Conservation (phyloP, 2,797 vertebrate genomes). For the Heliangelus exortis region DNA sequence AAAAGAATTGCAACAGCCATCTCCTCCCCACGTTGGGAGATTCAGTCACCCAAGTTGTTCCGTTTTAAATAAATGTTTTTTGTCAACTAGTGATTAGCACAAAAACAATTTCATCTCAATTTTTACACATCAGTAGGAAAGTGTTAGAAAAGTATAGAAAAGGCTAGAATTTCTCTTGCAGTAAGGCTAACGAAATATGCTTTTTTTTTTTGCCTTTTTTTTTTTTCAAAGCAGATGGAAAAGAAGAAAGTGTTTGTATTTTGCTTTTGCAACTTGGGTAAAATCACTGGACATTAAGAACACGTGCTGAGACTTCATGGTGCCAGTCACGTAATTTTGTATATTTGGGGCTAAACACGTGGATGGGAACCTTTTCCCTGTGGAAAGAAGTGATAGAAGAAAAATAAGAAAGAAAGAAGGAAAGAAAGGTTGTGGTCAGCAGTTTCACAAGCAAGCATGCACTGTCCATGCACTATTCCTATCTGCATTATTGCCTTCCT, state of each 20-base stretch:
- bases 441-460: slow-evolving; percentile 70
- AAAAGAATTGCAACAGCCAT: not conserved
- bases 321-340: slow-evolving; percentile 98
- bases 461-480: slow-evolving; percentile 67
- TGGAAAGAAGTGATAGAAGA: slow-evolving; percentile 78
- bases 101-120: slow-evolving; percentile 61
- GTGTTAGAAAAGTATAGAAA: slow-evolving; percentile 78
- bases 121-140: slow-evolving; percentile 72
- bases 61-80: not conserved
- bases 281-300: slow-evolving; percentile 90
- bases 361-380: slow-evolving; percentile 92
- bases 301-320: slow-evolving; percentile 92
- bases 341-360: slow-evolving; percentile 92
- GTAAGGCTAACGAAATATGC: slow-evolving; percentile 45
- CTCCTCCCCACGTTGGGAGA: not conserved
- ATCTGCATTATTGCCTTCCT: not conserved
- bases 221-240: slow-evolving; percentile 66
- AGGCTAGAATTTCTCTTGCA: slow-evolving; percentile 56
- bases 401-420: slow-evolving; percentile 73
- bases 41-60: slow-evolving; percentile 39
- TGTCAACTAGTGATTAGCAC: slow-evolving; percentile 57
- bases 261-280: slow-evolving; percentile 62
- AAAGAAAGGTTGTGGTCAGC: slow-evolving; percentile 20
- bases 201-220: slow-evolving; percentile 33
- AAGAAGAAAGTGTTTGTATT: slow-evolving; percentile 66